phyloP scores from a whole-genome alignment of 2,113 vertebrate species.

The Strix uralensis region DNA sequence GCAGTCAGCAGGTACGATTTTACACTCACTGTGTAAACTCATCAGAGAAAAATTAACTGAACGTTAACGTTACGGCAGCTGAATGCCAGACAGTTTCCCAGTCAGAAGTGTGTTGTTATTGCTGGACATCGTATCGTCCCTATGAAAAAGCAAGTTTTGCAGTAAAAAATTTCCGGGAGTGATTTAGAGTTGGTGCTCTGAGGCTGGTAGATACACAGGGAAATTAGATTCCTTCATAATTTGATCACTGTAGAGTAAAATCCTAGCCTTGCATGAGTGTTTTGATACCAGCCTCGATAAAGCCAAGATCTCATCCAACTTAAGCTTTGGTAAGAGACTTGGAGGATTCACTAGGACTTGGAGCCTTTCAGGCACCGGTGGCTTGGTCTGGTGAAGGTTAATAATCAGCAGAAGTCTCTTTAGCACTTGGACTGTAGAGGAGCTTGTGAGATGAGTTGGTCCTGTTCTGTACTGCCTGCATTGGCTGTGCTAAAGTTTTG shows the following conservation, averaged over 20 bases:
- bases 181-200: not conserved
- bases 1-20: not conserved
- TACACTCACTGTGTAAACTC: not conserved
- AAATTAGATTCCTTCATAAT: not conserved
- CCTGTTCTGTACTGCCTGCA: not conserved
- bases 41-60: not conserved
- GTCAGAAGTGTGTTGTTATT: not conserved
- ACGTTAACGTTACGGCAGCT: not conserved
- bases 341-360: not conserved
- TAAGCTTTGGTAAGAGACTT: not conserved
- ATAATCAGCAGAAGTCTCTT: not conserved
- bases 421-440: not conserved
- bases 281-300: not conserved
- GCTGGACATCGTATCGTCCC: not conserved
- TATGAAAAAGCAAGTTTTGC: not conserved
- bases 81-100: not conserved
- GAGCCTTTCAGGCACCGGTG: not conserved
- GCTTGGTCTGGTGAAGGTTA: not conserved
- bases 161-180: not conserved
- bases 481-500: not conserved
- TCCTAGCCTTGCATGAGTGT: fast-evolving
- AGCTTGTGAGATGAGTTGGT: not conserved
- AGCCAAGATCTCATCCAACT: not conserved
- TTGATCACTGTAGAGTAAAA: not conserved
- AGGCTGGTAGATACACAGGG: not conserved